phyloP scores from a whole-genome alignment of 2,113 vertebrate genomes.

The Plestiodon gilberti region DNA sequence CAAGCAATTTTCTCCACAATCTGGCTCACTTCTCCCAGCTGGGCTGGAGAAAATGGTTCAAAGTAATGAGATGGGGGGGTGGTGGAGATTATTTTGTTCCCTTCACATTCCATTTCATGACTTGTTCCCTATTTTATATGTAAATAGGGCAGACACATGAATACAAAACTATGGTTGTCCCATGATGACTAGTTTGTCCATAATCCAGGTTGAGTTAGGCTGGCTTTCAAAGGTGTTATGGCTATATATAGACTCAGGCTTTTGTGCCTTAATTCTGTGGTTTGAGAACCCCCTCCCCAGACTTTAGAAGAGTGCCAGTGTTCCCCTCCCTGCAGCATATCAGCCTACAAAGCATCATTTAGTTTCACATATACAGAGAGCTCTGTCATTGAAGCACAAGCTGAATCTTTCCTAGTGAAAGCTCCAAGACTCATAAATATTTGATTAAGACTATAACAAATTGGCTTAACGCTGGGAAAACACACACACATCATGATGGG shows the following conservation, averaged over 20 bases:
- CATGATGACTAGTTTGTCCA: neutral
- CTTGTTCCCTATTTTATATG: neutral
- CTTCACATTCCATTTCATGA: neutral
- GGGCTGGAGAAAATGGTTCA: neutral
- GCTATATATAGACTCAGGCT: no score
- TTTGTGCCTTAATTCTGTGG: neutral
- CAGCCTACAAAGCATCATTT: neutral
- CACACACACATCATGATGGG: conserved; percentile 60
- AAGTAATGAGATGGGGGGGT: neutral
- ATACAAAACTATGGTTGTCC: neutral
- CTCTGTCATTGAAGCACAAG: conserved; percentile 13
- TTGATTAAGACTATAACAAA: conserved; percentile 70
- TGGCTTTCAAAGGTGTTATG: neutral
- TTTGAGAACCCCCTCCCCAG: neutral
- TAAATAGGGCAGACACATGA: neutral
- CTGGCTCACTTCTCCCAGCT: neutral
- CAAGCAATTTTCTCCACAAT: neutral
- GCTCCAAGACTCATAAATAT: conserved; percentile 72
- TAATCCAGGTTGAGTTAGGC: neutral
- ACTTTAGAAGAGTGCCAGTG: neutral
- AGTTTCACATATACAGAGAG: neutral
- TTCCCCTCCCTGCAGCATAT: neutral
- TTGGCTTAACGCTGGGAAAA: conserved; percentile 30
- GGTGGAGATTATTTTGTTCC: neutral
- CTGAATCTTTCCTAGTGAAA: conserved; percentile 36